These are phyloP conservation scores for Lottia scabra DNA, from an alignment of 2,888 invertebrate species.

Conservation along the genomic window DNA sequence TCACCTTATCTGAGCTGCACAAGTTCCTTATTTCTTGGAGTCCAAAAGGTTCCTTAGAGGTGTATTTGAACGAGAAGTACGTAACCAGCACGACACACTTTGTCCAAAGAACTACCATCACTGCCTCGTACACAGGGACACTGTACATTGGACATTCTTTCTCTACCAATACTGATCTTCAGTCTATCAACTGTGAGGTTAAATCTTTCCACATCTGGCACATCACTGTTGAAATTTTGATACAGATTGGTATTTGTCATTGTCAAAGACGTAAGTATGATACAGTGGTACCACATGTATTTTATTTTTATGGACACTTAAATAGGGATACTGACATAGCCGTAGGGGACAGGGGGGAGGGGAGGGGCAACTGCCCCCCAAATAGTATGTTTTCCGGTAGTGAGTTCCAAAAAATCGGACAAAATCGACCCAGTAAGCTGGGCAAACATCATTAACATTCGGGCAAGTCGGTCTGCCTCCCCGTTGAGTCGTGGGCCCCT, in stretches of 20 bases:
- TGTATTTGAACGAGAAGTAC: constrained; percentile 26
- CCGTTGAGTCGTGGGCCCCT: no score
- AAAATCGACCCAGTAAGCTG: no score
- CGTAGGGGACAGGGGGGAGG: no score
- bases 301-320: no score
- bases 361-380: no score
- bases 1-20: constrained; percentile 32
- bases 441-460: no score
- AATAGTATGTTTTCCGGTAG: no score
- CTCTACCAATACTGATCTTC: not conserved
- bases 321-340: no score
- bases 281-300: no score
- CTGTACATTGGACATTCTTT: constrained; percentile 15
- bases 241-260: constrained; percentile 29
- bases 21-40: constrained; percentile 48
- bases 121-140: not conserved
- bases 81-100: not conserved
- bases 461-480: no score
- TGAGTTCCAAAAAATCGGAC: no score
- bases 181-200: constrained; percentile 30
- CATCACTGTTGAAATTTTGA: constrained; percentile 40
- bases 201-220: constrained; percentile 45
- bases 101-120: not conserved
- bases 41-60: constrained; percentile 32
- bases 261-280: constrained; percentile 10